Evolutionary conservation across 2,888 invertebrate species (phyloP), one percentile per base, ranked within the genome.

Genomic region (Tolmerus cingulatus): DNA sequence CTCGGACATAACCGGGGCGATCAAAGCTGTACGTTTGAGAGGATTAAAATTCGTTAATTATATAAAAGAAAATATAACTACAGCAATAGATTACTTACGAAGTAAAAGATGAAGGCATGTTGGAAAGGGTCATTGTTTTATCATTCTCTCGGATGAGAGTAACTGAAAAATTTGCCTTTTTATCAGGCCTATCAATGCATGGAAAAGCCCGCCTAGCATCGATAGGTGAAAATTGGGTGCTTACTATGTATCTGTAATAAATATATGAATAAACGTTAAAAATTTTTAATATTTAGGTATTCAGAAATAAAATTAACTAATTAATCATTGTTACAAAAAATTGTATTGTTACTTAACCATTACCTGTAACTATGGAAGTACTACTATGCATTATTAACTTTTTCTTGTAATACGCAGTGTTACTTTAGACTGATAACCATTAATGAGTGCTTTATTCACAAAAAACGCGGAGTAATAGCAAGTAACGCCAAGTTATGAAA

Each of bases 131-230:
- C 90, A 92, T 92, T 0, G 92, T 91, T 12, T 93, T 93, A 86
- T 92, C 92, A 0, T 89, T 87, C 23, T 94, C 93, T 89, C 95
- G 94, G 5, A 94, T 93, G 82, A 97, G 94, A 86, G 94, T 95
- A 34, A 98, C 94, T 8, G 94, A 94, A 89, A 97, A 97, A 46
- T 93, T 94, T 0, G 97, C 96, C 91, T 97, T 97, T 90, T 96
- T 96, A 19, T 94, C 94, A 1, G 97, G 97, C 89, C 97, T 97
- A 90, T 98, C 98, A 90, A 97, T 97, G 91, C 97, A 97, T 7
- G 97, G 97, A 91, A 97, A 97, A 0, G 96, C 97, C 90, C 95
- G 94, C 66, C 97, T 94, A 0, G 97, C 97, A 90, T 96, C 95
- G 0, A 95, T 95, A 0, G 96, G 95, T 88, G 97, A 96, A 90